Base-by-base conservation (phyloP, 2,888 invertebrate genomes). In the Drosophila greeni region DNA sequence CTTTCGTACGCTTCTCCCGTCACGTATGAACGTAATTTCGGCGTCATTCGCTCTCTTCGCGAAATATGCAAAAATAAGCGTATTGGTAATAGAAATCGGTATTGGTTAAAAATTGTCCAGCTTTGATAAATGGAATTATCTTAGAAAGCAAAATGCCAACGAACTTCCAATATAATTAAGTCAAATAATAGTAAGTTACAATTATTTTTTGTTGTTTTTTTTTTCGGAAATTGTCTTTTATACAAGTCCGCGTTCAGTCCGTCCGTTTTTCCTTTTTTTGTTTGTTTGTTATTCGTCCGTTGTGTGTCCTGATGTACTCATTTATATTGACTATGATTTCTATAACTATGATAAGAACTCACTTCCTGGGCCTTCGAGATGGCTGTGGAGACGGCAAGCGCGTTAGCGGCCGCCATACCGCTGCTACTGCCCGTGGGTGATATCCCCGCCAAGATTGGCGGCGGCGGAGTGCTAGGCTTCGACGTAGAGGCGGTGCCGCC, bases 301-400 rank as follows among this genome's bases (percentile, higher is more conserved):
- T 3, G 29, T 29, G 18, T 45, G 45, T 62, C 52, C 7, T 23
- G 42, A 74, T 72, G 68, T 70, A 70, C 75, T 86, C 76, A 84
- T 80, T 86, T 85, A 84, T 86, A 87, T 86, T 86, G 87, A 85
- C 87, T 87, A 86, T 86, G 84, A 76, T 86, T 87, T 86, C 86
- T 86, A 86, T 84, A 86, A 86, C 87, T 86, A 86, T 86, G 80
- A 85, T 86, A 86, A 85, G 87, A 85, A 86, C 86, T 83, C 88
- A 88, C 88, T 87, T 88, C 88, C 87, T 89, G 89, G 79, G 89
- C 88, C 82, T 89, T 88, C 64, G 88, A 85, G 73, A 88, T 87
- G 57, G 88, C 88, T 68, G 86, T 84, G 57, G 85, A 86, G 87
- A 90, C 89, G 88, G 86, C 91, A 53, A 89, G 89, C 89, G 91